Percentiles rank a stretch among this genome's conserved stretches.
Conservation (phyloP, 1,140 invertebrate genomes). For the Apis laboriosa region DNA sequence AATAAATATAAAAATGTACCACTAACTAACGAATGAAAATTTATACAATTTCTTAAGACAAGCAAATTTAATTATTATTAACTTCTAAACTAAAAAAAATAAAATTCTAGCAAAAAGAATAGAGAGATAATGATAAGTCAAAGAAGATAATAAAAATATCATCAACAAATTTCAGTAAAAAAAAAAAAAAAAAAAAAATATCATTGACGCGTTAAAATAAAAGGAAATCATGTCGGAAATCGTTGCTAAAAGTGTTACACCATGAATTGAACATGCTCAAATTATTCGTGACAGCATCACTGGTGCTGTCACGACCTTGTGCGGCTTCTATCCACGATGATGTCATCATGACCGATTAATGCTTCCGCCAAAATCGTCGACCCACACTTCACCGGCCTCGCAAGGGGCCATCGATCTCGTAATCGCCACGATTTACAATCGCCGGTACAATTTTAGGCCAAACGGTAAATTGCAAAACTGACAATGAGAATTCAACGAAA, state of each 20-base stretch:
- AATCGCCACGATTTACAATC: constrained; percentile 12
- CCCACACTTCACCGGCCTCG: constrained; percentile 2
- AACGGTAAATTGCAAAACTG: not conserved
- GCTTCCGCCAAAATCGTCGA: constrained; percentile 29
- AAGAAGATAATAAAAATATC: too few relatives aligned
- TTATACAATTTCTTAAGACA: too few relatives aligned
- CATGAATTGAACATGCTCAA: not conserved
- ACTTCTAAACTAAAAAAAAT: too few relatives aligned
- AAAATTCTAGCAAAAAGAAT: too few relatives aligned
- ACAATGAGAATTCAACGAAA: not conserved
- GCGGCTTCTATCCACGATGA: constrained; percentile 16
- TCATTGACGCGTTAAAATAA: too few relatives aligned
- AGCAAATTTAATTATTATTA: too few relatives aligned
- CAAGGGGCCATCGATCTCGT: constrained; percentile 30
- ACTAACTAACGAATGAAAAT: too few relatives aligned
- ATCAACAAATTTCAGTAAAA: too few relatives aligned
- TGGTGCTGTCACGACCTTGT: constrained; percentile 34
- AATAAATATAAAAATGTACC: too few relatives aligned
- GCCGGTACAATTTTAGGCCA: not conserved
- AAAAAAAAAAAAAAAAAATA: too few relatives aligned
- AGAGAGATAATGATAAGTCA: too few relatives aligned
- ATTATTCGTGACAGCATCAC: constrained; percentile 34
- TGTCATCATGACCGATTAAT: constrained; percentile 35
- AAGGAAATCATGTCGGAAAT: not conserved
- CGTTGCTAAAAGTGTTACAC: not conserved